phyloP scores from a whole-genome alignment of 2,888 invertebrate genomes.

The Hylaea fasciaria region DNA sequence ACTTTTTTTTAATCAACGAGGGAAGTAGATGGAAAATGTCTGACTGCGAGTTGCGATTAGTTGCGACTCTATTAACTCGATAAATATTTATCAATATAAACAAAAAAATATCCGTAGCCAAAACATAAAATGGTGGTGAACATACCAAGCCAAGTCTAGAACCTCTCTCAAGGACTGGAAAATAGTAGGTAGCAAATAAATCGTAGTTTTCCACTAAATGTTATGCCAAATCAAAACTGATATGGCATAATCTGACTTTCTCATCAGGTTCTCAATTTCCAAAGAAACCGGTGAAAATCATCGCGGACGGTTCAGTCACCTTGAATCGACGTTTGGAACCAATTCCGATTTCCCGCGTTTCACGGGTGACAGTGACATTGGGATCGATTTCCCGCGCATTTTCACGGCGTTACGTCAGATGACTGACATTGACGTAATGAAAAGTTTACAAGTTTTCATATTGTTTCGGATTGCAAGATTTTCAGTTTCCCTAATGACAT shows the following conservation, averaged over 20 bases:
- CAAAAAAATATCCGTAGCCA: too few relatives aligned
- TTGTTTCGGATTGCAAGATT: not conserved
- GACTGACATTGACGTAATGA: conserved; percentile 16
- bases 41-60: too few relatives aligned
- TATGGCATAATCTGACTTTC: not conserved
- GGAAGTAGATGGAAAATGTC: too few relatives aligned
- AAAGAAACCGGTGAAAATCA: conserved; percentile 20
- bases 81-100: too few relatives aligned
- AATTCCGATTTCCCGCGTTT: conserved; percentile 29
- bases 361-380: conserved; percentile 31
- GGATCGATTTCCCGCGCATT: conserved; percentile 11
- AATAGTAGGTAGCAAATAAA: too few relatives aligned
- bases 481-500: not conserved
- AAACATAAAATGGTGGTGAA: too few relatives aligned
- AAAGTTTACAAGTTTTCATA: not conserved
- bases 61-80: too few relatives aligned
- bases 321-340: conserved; percentile 12
- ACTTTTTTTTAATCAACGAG: too few relatives aligned
- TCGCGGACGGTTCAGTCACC: conserved; percentile 12
- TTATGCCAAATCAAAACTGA: too few relatives aligned
- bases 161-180: too few relatives aligned
- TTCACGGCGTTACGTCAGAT: conserved; percentile 3
- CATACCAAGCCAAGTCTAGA: too few relatives aligned
- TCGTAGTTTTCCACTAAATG: too few relatives aligned
- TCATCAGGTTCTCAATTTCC: not conserved